Evolutionary conservation across 2,113 vertebrate genomes (phyloP).

Genomic region (Passer domesticus): DNA sequence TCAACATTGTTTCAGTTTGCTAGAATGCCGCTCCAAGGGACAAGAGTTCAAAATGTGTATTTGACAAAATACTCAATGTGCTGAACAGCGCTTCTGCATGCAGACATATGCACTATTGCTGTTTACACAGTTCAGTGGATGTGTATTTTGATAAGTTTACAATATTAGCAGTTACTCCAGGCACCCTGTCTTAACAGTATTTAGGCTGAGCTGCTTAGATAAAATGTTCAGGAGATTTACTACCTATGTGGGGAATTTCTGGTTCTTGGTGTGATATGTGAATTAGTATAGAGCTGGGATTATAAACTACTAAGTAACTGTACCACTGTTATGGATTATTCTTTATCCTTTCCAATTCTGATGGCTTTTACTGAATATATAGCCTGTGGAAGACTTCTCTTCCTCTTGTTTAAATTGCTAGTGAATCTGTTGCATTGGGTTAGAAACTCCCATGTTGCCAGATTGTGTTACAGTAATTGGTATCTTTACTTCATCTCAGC

Average conservation of each 20-base stretch:
- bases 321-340: not conserved
- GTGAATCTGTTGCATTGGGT: not conserved
- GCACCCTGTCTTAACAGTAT: not conserved
- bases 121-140: not conserved
- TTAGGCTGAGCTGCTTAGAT: not conserved
- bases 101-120: not conserved
- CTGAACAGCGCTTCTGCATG: not conserved
- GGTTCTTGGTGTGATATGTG: not conserved
- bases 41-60: not conserved
- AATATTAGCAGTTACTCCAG: not conserved
- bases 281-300: not conserved
- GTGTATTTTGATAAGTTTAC: not conserved
- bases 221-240: not conserved
- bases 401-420: not conserved
- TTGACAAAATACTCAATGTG: not conserved
- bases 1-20: rapidly evolving
- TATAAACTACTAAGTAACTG: not conserved
- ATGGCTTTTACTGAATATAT: not conserved
- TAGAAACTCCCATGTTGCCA: not conserved
- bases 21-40: not conserved
- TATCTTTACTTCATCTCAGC: not conserved
- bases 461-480: not conserved
- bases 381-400: not conserved
- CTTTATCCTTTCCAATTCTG: not conserved
- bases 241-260: not conserved